Base-by-base conservation (phyloP, 2,888 invertebrate species). In the Agrochola lota region DNA sequence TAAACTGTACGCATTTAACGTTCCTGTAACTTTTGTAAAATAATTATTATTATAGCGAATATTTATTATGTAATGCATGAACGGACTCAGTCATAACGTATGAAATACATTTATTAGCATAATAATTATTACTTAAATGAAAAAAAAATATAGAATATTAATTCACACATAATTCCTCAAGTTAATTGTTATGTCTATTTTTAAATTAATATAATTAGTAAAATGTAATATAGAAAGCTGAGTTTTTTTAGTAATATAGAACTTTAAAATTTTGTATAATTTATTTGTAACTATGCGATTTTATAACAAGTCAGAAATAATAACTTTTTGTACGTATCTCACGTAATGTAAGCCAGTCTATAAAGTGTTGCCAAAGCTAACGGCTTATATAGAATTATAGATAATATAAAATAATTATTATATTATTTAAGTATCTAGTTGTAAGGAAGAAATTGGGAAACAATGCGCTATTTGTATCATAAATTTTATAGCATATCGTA, bases 381-480 rank as follows among this genome's bases (percentile, higher is more conserved):
- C 77, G 72, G 86, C 84, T 90, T 89, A 49, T 78, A 80, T 75
- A 84, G 77, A 77, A 72, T 73, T 66, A 68, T 69, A 76, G 46
- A 71, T 77, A 60, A 30, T 69, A 63, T 67, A 60, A 60, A 57
- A 84, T 66, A 76, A 80, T 77, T 77, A 49, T 72, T 74, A 77
- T 85, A 86, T 62, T 82, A 78, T 70, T 72, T 90, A 88, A 88
- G 78, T 78, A 82, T 78, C 72, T 89, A 85, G 78, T 75, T 57
- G 68, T 87, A 85, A 91, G 88, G 89, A 88, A 90, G 87, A 93
- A 93, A 94, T 94, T 91, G 96, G 96, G 96, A 96, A 96, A 96
- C 95, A 96, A 96, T 95, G 90, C 96, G 96, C 96, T 96, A 95
- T 92, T 94, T 95, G 94, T 95, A 95, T 91, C 86, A 93, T 94